These are phyloP conservation scores for Tetraneura akinire DNA, from an alignment of 1,140 invertebrate species.

Conservation along the genomic window DNA sequence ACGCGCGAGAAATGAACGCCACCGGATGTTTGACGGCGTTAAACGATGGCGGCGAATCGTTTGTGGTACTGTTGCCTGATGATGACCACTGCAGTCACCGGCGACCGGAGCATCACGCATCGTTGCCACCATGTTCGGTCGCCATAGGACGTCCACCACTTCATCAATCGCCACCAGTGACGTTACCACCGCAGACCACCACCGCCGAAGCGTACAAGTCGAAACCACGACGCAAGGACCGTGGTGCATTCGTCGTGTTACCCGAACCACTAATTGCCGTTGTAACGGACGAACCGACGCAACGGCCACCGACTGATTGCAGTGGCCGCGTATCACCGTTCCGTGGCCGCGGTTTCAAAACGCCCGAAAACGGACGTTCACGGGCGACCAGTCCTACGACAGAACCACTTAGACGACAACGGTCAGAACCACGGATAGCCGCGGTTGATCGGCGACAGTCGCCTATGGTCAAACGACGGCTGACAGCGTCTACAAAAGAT, in stretches of 20 bases:
- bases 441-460: neutral
- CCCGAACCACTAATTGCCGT: neutral
- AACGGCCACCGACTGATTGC: neutral
- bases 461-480: neutral
- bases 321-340: slow-evolving; percentile 28
- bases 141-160: neutral
- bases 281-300: neutral
- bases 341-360: slow-evolving; percentile 23
- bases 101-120: neutral
- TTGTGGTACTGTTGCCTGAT: neutral
- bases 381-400: slow-evolving; percentile 4
- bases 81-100: neutral
- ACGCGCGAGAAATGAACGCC: neutral
- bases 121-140: neutral
- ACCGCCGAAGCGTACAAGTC: slow-evolving; percentile 21
- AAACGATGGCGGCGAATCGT: neutral
- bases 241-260: slow-evolving; percentile 15
- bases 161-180: neutral
- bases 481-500: slow-evolving; percentile 29
- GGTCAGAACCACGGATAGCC: slow-evolving; percentile 7
- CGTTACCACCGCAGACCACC: neutral
- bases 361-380: slow-evolving; percentile 24
- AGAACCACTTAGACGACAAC: neutral
- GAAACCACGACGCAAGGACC: slow-evolving; percentile 15
- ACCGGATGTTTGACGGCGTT: slow-evolving; percentile 7